Conservation (phyloP, 2,113 vertebrate genomes). For the Alethe castanea region DNA sequence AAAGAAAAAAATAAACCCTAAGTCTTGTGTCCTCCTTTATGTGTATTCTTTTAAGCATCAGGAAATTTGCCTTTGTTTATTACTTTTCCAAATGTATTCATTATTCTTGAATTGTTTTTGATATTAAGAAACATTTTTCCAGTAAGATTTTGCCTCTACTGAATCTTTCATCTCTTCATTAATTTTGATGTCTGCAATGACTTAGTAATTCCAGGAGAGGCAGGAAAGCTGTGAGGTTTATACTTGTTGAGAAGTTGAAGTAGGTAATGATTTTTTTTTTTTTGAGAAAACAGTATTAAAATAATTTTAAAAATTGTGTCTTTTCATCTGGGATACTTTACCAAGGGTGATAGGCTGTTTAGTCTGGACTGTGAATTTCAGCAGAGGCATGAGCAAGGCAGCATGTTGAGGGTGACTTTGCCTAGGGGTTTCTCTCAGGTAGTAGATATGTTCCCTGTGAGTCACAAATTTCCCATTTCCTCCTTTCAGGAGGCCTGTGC, state of each 20-base stretch:
- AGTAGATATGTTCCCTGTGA: background rate
- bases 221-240: background rate
- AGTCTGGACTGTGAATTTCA: background rate
- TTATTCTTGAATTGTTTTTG: background rate
- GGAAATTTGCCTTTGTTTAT: background rate
- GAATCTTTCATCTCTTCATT: conserved; percentile 19
- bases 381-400: background rate
- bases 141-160: background rate
- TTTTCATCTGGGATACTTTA: background rate
- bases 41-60: background rate
- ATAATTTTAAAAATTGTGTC: background rate
- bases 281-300: background rate
- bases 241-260: conserved; percentile 21
- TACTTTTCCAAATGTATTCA: background rate
- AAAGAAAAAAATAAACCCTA: background rate
- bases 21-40: background rate
- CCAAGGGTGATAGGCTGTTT: background rate
- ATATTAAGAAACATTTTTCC: conserved; percentile 13
- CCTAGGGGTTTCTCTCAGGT: background rate
- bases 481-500: background rate
- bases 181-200: background rate
- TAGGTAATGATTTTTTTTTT: background rate
- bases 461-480: background rate
- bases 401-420: background rate
- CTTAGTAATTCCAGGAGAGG: background rate